A percentile compares a stretch with the other conserved stretches of the same genome.
phyloP scores from a whole-genome alignment of 2,797 vertebrate species.

The Podargus strigoides region DNA sequence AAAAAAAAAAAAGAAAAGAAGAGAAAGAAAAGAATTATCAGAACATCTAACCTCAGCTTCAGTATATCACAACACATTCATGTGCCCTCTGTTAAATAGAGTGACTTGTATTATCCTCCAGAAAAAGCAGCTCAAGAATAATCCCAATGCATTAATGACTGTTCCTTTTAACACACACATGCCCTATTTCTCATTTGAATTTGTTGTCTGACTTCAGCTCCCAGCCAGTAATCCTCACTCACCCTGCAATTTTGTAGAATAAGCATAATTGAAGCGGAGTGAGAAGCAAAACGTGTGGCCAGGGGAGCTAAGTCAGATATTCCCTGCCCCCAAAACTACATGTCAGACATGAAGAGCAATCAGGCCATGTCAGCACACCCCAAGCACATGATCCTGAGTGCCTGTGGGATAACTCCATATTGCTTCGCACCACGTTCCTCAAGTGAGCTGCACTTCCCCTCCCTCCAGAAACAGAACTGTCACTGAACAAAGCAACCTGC shows the following conservation, averaged over 20 bases:
- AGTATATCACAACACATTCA: accelerated
- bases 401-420: background rate
- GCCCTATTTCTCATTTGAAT: background rate
- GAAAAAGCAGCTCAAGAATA: background rate
- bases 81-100: background rate
- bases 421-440: background rate
- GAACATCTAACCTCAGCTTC: too few species aligned
- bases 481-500: background rate
- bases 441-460: background rate
- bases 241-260: background rate
- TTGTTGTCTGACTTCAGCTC: background rate
- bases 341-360: background rate
- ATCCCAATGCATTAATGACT: background rate
- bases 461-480: background rate
- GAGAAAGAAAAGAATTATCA: background rate
- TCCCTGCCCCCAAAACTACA: background rate
- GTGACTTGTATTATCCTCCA: background rate
- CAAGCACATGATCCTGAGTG: background rate
- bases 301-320: background rate
- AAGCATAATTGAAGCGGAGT: background rate
- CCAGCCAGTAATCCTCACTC: background rate
- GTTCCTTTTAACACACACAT: background rate
- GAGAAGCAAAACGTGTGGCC: background rate
- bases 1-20: background rate
- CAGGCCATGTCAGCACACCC: background rate